Evolutionary conservation across 1,140 invertebrate species (phyloP), one percentile per base, ranked within the genome.

Genomic region (Trichoplusia ni): DNA sequence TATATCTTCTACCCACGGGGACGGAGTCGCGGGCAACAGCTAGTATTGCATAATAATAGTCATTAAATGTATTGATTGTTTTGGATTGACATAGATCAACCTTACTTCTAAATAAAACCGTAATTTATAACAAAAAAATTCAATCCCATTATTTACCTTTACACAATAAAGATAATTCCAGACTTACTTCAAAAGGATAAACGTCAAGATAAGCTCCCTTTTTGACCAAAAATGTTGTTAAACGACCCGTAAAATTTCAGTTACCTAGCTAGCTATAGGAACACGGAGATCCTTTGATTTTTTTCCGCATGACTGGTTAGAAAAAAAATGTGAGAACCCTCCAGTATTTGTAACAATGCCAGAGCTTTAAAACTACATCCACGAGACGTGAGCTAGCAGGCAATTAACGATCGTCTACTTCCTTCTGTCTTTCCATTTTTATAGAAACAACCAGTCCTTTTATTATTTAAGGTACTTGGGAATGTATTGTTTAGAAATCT

Each of bases 241-340:
- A 60, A 54, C 54, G 44, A 33, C 47, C 67, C 61, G 67, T 46
- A 23, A 69, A 64, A 69, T 69, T 60, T 53, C 61, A 37, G 67
- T 53, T 59, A 33, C 61, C 37, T 63, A 62, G 54, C 44, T 58
- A 53, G 37, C 63, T 69, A 38, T 51, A 40, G 58, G 49, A 47
- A 64, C 67, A 16, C 35, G 51, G 40, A 58, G 56, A 64, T 63
- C 61, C 60, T 69, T 69, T 64, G 67, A 69, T 64, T 64, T 60
- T 42, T 69, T 63, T 69, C 58, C 60, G 40, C 44, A 16, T 37
- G 46, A 69, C 64, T 23, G 54, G 44, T 27, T 27, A 16, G 29
- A 33, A 19, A 69, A n/a, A 69, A 38, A 59, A 64, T 64, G 19
- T 56, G 38, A 18, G n/a, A 40, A 33, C 51, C 13, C 51, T 40